These are phyloP conservation scores for Eugnorisma glareosa DNA, from an alignment of 2,888 invertebrate species.

Conservation along the genomic window DNA sequence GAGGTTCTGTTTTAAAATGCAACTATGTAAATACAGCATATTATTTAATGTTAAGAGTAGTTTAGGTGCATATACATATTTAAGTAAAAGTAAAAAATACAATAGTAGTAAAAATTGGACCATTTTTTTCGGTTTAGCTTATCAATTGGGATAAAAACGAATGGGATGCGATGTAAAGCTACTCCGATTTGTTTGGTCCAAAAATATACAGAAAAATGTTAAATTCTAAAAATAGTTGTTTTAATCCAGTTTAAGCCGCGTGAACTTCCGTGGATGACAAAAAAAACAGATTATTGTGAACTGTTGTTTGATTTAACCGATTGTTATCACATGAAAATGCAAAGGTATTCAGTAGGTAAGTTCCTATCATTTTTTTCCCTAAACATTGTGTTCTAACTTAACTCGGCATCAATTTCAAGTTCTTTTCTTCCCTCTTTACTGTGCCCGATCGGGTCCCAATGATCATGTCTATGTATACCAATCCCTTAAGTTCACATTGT, in stretches of 20 bases:
- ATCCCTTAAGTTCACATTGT: not conserved
- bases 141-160: not conserved
- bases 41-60: not conserved
- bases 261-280: not conserved
- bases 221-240: not conserved
- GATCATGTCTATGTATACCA: not conserved
- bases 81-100: not conserved
- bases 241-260: not conserved
- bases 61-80: not conserved
- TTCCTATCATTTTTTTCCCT: too few relatives aligned
- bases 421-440: not conserved
- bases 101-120: not conserved
- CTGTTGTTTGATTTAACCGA: not conserved
- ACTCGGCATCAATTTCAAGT: not conserved
- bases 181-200: not conserved
- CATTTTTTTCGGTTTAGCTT: not conserved
- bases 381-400: not conserved
- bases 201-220: not conserved
- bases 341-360: not conserved
- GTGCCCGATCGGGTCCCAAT: not conserved
- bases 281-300: slow-evolving; percentile 3
- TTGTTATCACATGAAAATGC: not conserved
- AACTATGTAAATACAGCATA: not conserved
- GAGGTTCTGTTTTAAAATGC: slow-evolving; percentile 79
- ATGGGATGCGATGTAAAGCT: not conserved